A percentile compares a stretch with the other conserved stretches of the same genome.
phyloP scores from a whole-genome alignment of 2,797 vertebrate species.

The Girardinus metallicus region DNA sequence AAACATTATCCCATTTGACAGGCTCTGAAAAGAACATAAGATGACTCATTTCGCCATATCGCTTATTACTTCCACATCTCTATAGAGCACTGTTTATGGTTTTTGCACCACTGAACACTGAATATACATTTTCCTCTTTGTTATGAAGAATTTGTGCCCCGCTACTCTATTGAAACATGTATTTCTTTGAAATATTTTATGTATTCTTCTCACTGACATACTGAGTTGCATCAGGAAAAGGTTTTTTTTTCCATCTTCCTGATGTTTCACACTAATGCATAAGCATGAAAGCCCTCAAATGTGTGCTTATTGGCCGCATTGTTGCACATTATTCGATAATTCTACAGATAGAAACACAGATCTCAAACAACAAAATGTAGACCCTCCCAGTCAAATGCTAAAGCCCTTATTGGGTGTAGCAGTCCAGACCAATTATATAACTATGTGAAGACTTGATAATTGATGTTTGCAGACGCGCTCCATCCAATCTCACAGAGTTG shows the following conservation, averaged over 20 bases:
- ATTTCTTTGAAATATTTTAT: background rate
- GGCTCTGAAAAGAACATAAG: background rate
- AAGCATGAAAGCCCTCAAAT: background rate
- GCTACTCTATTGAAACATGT: background rate
- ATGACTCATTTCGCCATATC: slow-evolving; percentile 6
- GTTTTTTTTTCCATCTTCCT: background rate
- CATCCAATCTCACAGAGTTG: background rate
- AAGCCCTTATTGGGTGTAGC: no score
- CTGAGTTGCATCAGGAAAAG: background rate
- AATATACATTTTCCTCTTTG: background rate
- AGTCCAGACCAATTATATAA: background rate
- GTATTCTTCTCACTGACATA: background rate
- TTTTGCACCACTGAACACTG: background rate
- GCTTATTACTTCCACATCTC: slow-evolving; percentile 10
- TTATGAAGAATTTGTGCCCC: background rate
- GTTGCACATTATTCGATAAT: background rate
- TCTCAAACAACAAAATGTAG: background rate
- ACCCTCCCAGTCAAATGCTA: background rate
- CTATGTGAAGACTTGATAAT: background rate
- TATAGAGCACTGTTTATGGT: background rate
- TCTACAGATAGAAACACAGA: background rate
- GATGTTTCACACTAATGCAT: background rate
- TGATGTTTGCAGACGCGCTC: background rate
- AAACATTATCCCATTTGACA: slow-evolving; percentile 6
- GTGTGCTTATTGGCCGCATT: background rate